phyloP scores from a whole-genome alignment of 1,140 invertebrate species.

The Neuroterus valhalla region DNA sequence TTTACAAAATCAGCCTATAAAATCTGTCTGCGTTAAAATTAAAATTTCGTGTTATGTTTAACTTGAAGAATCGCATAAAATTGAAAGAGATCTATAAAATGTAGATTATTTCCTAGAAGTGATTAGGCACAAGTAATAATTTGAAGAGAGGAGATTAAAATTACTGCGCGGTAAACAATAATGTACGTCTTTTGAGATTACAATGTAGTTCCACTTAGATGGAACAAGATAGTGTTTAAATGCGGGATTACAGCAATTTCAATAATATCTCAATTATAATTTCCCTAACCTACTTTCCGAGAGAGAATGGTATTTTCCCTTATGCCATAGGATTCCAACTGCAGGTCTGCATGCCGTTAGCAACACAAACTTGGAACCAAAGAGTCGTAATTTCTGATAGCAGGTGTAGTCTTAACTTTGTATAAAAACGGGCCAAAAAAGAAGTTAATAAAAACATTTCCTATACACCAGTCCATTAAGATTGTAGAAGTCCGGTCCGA shows the following conservation, averaged over 20 bases:
- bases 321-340: neutral
- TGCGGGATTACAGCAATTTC: neutral
- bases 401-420: constrained; percentile 15
- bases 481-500: constrained; percentile 6
- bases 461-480: constrained; percentile 20
- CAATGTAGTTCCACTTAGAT: constrained; percentile 22
- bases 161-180: constrained; percentile 1
- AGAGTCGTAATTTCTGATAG: constrained; percentile 13
- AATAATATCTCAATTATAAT: constrained; percentile 30
- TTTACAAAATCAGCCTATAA: too few relatives aligned
- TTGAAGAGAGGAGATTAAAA: constrained; percentile 23
- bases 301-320: neutral
- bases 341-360: neutral
- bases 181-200: constrained; percentile 20
- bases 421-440: constrained; percentile 1
- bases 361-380: neutral
- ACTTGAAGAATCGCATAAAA: constrained; percentile 15
- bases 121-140: constrained; percentile 10
- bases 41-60: neutral
- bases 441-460: constrained; percentile 6
- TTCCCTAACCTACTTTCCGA: constrained; percentile 12
- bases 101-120: constrained; percentile 19
- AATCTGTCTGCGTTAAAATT: too few relatives aligned
- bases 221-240: neutral
- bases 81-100: constrained; percentile 19